Conservation (phyloP, 2,113 vertebrate genomes). For the Xiphophorus maculatus region DNA sequence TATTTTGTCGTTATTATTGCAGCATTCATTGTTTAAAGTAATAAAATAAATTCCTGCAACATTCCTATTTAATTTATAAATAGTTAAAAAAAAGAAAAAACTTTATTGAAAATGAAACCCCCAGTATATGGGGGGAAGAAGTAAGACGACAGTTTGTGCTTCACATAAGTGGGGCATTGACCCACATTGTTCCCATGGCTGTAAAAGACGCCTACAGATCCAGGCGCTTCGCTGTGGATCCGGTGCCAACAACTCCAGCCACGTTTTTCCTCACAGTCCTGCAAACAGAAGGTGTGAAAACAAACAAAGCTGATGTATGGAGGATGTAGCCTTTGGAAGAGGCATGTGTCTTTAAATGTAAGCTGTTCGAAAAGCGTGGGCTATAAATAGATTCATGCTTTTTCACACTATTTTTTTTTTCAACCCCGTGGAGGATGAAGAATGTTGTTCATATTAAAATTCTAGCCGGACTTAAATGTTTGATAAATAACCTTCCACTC, state of each 20-base stretch:
- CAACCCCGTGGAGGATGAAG: neutral
- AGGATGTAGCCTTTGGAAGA: neutral
- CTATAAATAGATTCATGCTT: conserved; percentile 20
- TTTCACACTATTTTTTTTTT: neutral
- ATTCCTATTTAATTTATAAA: neutral
- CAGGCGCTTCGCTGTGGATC: neutral
- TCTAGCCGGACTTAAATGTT: neutral
- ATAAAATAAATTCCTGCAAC: neutral
- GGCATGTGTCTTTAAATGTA: conserved; percentile 54
- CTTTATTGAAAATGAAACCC: neutral
- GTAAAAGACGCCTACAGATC: neutral
- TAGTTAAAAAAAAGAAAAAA: too few relatives aligned
- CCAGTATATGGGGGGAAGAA: neutral
- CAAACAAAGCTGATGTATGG: conserved; percentile 12
- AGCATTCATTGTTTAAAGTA: too few relatives aligned
- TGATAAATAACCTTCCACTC: neutral
- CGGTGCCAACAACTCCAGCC: neutral
- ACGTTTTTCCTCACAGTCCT: conserved; percentile 19
- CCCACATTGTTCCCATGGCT: conserved; percentile 10
- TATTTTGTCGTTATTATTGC: neutral
- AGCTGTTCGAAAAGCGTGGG: conserved; percentile 35
- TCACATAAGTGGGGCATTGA: conserved; percentile 31
- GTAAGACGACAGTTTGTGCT: neutral
- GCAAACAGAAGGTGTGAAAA: conserved; percentile 54
- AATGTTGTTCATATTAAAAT: neutral